Evolutionary conservation across 2,113 vertebrate genomes (phyloP).

Genomic region (Eidolon helvum): DNA sequence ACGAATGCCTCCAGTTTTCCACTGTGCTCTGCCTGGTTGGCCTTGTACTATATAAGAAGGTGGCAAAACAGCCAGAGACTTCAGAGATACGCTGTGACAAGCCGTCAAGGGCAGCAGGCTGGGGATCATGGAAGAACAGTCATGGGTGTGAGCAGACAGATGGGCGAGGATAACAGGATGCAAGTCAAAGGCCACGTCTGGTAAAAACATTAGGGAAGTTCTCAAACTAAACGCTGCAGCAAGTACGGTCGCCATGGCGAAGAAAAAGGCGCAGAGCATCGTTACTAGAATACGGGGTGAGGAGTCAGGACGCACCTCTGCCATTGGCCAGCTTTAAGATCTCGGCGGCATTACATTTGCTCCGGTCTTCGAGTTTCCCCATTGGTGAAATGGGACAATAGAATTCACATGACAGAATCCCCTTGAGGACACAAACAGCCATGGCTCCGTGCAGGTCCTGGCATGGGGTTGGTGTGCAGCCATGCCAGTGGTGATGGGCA

Average conservation of each 20-base stretch:
- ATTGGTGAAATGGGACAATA: neutral
- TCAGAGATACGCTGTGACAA: neutral
- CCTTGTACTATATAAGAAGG: neutral
- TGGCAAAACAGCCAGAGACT: neutral
- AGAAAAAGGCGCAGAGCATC: neutral
- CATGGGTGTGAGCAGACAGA: neutral
- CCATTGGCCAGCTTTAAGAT: neutral
- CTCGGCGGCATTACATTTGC: neutral
- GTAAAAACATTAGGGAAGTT: neutral
- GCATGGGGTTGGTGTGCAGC: accelerated
- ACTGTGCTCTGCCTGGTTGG: neutral
- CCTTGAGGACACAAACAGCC: neutral
- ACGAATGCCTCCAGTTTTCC: neutral
- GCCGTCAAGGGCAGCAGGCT: neutral
- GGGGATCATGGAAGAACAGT: neutral
- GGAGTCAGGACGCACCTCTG: neutral
- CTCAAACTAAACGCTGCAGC: neutral
- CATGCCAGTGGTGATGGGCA: accelerated
- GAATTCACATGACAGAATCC: neutral
- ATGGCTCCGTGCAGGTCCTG: neutral
- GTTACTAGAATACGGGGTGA: accelerated
- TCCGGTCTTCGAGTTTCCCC: neutral
- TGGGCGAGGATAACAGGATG: neutral
- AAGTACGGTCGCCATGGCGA: neutral
- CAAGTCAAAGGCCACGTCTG: neutral